Base-by-base conservation (phyloP, 2,888 invertebrate species). In the Drosophila merina region DNA sequence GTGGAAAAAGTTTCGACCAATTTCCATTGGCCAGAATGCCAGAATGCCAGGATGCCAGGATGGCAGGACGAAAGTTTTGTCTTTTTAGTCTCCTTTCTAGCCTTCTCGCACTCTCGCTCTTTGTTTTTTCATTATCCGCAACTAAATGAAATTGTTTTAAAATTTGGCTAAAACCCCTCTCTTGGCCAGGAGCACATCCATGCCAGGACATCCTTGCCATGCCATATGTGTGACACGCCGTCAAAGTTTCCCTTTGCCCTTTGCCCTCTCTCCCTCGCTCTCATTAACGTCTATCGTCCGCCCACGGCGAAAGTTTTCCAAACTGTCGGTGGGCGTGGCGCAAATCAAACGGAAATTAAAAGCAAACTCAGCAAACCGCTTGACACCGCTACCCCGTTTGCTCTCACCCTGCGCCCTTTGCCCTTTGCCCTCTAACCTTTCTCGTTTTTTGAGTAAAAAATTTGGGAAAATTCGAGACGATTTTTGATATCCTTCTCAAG, bases 331-430 rank as follows among this genome's bases (percentile, higher is more conserved):
- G 67, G 51, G 44, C 49, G 69, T 57, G 72, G 56, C 83, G 58
- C 48, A 82, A 72, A 79, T 79, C 74, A 79, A 79, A 79, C 84
- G 84, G 84, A 80, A 80, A 80, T 80, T 80, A 80, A 84, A 80
- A 77, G 45, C 68, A 58, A 64, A 64, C 64, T 64, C 52, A 47
- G 36, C 40, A 57, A 56, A 56, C 67, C 67, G 44, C 67, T 66
- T 50, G 57, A 40, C 76, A 40, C 38, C n/a, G 45, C 48, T 50
- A 30, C 76, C 36, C 38, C n/a, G 45, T 45, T 50, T 26, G 2
- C n/a, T 30, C 4, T 8, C 12, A 0, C 14, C 1, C 10, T 1
- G 0, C 12, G 0, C 14, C 2, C 10, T 1, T 0, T 8, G 30
- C 0, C 10, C 7, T 7, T 3, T 7, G 14, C 31, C 10, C 1